Conservation (phyloP, 2,888 invertebrate species). For the Hartigia nigra region DNA sequence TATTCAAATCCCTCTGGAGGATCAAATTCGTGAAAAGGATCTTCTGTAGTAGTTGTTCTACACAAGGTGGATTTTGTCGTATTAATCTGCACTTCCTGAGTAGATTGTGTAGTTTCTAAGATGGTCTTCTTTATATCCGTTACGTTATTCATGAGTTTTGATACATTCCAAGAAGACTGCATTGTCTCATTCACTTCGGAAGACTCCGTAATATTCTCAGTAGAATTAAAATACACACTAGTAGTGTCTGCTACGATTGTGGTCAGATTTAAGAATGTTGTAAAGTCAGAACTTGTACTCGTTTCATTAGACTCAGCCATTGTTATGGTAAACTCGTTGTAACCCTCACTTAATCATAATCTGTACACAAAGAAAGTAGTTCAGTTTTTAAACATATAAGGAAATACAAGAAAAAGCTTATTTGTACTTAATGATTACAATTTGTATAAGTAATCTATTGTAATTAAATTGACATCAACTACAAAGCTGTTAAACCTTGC, state of each 20-base stretch:
- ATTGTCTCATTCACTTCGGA: conserved; percentile 13
- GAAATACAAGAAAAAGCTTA: not conserved
- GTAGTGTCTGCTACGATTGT: not conserved
- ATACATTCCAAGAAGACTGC: conserved; percentile 29
- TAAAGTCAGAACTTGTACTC: not conserved
- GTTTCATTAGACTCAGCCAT: not conserved
- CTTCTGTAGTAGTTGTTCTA: conserved; percentile 51
- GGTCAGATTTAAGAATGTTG: not conserved
- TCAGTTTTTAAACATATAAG: not conserved
- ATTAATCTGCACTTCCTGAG: not conserved
- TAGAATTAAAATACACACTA: not conserved
- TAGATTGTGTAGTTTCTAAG: not conserved
- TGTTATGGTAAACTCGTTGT: not conserved
- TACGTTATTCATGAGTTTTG: conserved; percentile 36
- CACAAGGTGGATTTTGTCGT: conserved; percentile 28
- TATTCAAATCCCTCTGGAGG: conserved; percentile 63
- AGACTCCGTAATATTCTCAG: not conserved
- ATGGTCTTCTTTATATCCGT: not conserved
- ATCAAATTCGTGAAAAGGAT: conserved; percentile 59
- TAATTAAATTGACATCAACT: not conserved
- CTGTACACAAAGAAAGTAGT: not conserved
- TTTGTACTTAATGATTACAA: not conserved
- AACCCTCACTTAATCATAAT: not conserved
- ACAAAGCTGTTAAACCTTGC: not conserved
- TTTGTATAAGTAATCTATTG: not conserved